phyloP scores from a whole-genome alignment of 2,888 invertebrate genomes.

The Bedellia somnulentella region DNA sequence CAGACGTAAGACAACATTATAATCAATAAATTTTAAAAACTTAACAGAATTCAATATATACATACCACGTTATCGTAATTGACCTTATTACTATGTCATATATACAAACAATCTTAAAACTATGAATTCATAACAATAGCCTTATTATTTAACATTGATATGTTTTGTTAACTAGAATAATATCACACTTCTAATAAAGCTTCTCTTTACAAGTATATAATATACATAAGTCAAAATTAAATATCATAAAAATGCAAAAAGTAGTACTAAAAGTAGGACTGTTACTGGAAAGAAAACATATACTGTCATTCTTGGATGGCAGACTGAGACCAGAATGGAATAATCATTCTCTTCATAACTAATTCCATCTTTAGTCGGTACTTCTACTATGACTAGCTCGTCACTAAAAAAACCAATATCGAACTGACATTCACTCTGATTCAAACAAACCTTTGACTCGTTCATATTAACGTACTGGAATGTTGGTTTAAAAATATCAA shows the following conservation, averaged over 20 bases:
- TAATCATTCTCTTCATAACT: conserved; percentile 75
- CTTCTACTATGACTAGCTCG: conserved; percentile 81
- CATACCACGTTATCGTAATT: too few species aligned
- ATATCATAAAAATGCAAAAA: conserved; percentile 80
- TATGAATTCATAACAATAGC: not conserved
- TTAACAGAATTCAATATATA: too few species aligned
- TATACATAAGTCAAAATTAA: conserved; percentile 27
- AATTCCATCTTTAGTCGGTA: conserved; percentile 79
- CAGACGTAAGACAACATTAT: too few species aligned
- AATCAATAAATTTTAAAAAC: too few species aligned
- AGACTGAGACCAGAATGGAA: conserved; percentile 72
- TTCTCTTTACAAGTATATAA: conserved; percentile 34
- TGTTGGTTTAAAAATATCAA: conserved; percentile 83
- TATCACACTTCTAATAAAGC: conserved; percentile 52
- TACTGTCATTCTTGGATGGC: conserved; percentile 76
- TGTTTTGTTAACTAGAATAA: conserved; percentile 52
- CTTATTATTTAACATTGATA: too few species aligned
- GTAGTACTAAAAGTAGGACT: conserved; percentile 73
- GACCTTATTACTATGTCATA: too few species aligned
- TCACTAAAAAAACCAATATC: conserved; percentile 71
- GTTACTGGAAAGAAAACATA: conserved; percentile 80
- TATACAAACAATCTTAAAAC: too few species aligned
- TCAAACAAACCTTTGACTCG: conserved; percentile 69
- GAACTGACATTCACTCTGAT: conserved; percentile 77
- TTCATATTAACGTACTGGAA: conserved; percentile 74